Evolutionary conservation across 2,888 invertebrate species (phyloP).

Genomic region (Drosophila macrothrix): DNA sequence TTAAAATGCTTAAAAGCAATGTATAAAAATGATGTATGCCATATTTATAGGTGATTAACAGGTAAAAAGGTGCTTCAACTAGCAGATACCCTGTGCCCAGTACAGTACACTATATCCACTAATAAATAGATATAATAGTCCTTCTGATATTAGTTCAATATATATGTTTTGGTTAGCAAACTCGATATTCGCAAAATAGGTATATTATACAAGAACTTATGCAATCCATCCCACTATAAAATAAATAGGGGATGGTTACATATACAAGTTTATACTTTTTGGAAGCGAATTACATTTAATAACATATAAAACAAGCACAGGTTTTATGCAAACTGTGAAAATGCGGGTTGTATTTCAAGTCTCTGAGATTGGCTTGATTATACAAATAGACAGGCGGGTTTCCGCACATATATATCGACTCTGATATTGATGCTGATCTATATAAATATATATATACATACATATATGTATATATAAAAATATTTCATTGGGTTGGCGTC

Average conservation of each 20-base stretch:
- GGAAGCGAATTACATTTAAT: not conserved
- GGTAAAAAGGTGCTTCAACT: not conserved
- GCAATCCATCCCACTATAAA: no score
- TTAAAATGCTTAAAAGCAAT: not conserved
- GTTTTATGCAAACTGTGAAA: not conserved
- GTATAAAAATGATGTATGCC: not conserved
- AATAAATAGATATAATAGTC: not conserved
- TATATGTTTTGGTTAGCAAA: no score
- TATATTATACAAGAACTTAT: no score
- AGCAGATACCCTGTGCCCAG: not conserved
- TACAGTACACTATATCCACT: not conserved
- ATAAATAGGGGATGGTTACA: not conserved
- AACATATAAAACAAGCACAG: not conserved
- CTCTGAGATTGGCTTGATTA: not conserved
- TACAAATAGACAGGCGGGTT: not conserved
- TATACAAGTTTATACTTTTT: not conserved
- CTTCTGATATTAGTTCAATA: no score
- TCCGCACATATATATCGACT: not conserved
- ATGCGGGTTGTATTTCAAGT: not conserved
- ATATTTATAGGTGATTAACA: not conserved
- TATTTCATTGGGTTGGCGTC: not conserved
- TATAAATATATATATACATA: no score
- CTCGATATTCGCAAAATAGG: no score
- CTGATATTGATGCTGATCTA: not conserved
- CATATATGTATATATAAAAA: not conserved